Evolutionary conservation across 2,113 vertebrate species (phyloP).

Genomic region (Mastomys coucha): DNA sequence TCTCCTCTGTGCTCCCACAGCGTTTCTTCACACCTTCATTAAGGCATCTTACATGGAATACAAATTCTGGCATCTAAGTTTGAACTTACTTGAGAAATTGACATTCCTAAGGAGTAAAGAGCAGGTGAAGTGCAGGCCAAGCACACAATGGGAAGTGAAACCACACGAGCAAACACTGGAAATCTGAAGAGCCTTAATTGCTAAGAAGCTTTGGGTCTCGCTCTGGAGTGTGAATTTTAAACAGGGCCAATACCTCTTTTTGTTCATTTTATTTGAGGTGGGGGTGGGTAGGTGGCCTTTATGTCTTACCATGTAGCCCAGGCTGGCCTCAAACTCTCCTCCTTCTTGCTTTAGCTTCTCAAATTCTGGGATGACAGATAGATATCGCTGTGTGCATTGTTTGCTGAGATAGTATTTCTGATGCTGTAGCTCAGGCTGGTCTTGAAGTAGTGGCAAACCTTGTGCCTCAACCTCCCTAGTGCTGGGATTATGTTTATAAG

Average conservation of each 20-base stretch:
- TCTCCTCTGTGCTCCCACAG: background rate
- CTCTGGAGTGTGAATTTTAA: slow-evolving; percentile 4
- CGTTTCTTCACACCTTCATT: background rate
- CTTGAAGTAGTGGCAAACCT: background rate
- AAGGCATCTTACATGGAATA: background rate
- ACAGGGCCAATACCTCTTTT: background rate
- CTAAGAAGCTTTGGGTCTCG: slow-evolving; percentile 19
- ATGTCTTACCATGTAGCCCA: background rate
- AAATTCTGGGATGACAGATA: background rate
- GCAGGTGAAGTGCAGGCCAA: background rate
- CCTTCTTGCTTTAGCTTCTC: background rate
- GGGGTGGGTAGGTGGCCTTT: background rate
- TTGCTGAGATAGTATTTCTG: background rate
- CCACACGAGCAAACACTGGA: background rate
- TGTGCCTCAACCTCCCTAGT: background rate
- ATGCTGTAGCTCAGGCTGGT: background rate
- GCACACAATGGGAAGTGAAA: background rate
- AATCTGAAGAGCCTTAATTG: slow-evolving; percentile 34
- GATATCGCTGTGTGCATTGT: background rate
- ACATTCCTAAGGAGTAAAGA: slow-evolving; percentile 16
- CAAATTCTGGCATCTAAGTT: background rate
- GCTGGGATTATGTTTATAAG: background rate
- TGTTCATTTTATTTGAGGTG: background rate
- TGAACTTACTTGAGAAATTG: slow-evolving; percentile 41
- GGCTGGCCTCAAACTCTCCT: background rate